A percentile compares a stretch with the other conserved stretches of the same genome.
Conservation (phyloP, 2,888 invertebrate species). For the Cephalotes varians region DNA sequence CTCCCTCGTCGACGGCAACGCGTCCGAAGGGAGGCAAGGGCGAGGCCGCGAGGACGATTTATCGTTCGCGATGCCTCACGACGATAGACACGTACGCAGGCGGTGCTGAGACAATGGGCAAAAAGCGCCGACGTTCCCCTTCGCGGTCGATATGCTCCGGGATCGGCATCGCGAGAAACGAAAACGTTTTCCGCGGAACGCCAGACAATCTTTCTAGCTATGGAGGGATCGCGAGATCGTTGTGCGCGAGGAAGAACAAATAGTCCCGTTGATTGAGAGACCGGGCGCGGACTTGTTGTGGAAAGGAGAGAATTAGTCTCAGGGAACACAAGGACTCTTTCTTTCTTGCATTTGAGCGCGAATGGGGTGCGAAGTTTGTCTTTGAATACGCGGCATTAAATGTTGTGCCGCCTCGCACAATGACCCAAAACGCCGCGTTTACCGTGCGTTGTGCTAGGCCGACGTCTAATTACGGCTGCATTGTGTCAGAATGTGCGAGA, state of each 20-base stretch:
- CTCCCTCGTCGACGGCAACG: constrained; percentile 65
- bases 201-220: constrained; percentile 47
- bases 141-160: constrained; percentile 4
- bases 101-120: constrained; percentile 61
- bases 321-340: neutral
- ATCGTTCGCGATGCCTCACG: constrained; percentile 58
- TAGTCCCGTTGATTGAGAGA: constrained; percentile 38
- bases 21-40: constrained; percentile 40
- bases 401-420: constrained; percentile 44
- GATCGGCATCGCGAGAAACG: constrained; percentile 39
- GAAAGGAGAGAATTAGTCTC: no score
- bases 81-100: constrained; percentile 59
- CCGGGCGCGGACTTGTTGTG: constrained; percentile 17
- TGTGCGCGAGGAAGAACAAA: constrained; percentile 46
- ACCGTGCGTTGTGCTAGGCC: constrained; percentile 26
- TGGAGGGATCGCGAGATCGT: constrained; percentile 25
- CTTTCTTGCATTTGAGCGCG: constrained; percentile 1
- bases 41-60: constrained; percentile 53
- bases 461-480: constrained; percentile 41
- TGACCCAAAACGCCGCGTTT: constrained; percentile 40
- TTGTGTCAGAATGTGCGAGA: constrained; percentile 30
- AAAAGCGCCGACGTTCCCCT: constrained; percentile 47
- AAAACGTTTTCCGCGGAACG: constrained; percentile 28
- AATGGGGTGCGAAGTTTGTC: constrained; percentile 33
- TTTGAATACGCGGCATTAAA: constrained; percentile 41